Percentiles rank a stretch among this genome's conserved stretches.
phyloP scores from a whole-genome alignment of 2,797 vertebrate genomes.

The Bradypodion ventrale region DNA sequence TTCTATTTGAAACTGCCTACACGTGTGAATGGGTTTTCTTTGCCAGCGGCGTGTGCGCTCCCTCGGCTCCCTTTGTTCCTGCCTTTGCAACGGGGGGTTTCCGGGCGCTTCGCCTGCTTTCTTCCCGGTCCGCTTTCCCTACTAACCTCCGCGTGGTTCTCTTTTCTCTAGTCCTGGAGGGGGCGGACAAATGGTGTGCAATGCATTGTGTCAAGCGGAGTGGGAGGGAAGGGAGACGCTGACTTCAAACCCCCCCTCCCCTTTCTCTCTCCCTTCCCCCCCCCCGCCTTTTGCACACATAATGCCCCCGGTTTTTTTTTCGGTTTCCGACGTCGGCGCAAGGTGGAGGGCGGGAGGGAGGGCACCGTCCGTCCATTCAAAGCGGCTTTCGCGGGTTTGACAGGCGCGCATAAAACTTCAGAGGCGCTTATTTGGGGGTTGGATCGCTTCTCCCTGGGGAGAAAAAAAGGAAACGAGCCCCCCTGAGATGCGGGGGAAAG shows the following conservation, averaged over 20 bases:
- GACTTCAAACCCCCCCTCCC: neutral
- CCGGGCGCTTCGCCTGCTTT: neutral
- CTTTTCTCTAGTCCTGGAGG: neutral
- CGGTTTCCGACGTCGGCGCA: neutral
- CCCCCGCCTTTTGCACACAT: neutral
- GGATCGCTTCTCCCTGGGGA: no score
- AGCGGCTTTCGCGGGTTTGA: slow-evolving; percentile 30
- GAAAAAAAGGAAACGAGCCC: neutral
- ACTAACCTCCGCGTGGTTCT: neutral
- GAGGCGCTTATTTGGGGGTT: neutral
- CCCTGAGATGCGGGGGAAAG: no score
- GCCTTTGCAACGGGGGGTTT: neutral
- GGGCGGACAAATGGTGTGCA: neutral
- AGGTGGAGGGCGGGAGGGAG: neutral
- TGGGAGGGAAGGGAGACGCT: neutral
- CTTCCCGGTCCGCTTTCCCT: neutral
- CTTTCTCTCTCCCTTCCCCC: neutral
- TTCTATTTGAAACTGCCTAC: no score
- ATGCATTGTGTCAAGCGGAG: no score
- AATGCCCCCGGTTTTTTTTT: no score
- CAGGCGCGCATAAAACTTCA: slow-evolving; percentile 56
- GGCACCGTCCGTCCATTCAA: slow-evolving; percentile 44
- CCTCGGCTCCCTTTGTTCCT: slow-evolving; percentile 11
- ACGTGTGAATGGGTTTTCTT: neutral
- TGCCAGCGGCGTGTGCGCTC: neutral